These are phyloP conservation scores for Gasterosteus nipponicus DNA, from an alignment of 2,113 vertebrate species.

Conservation along the genomic window DNA sequence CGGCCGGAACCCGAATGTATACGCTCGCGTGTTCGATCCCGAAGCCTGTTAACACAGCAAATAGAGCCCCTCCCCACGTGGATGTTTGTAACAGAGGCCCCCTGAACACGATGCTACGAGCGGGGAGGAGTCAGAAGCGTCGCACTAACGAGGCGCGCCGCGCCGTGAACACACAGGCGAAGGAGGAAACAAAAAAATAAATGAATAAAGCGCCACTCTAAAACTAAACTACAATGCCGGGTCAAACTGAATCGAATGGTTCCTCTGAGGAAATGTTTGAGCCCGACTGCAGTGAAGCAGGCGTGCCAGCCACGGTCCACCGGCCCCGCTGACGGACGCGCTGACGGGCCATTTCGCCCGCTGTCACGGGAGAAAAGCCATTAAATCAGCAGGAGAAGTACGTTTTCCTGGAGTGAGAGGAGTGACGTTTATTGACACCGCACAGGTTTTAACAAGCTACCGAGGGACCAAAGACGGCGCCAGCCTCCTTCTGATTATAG, in stretches of 20 bases:
- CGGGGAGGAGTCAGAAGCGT: constrained; percentile 23
- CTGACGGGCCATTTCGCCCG: constrained; percentile 31
- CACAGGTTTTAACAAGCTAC: constrained; percentile 26
- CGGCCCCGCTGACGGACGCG: constrained; percentile 47
- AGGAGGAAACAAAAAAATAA: neutral
- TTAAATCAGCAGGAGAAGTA: constrained; percentile 4
- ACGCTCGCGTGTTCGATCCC: neutral
- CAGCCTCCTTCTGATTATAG: constrained; percentile 8
- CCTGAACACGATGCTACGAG: neutral
- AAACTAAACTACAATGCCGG: constrained; percentile 18
- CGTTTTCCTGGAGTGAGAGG: constrained; percentile 14
- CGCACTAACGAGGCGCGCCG: constrained; percentile 38
- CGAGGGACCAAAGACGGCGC: neutral
- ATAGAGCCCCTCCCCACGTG: neutral
- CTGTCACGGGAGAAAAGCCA: constrained; percentile 15
- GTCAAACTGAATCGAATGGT: constrained; percentile 17
- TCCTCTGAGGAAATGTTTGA: constrained; percentile 21
- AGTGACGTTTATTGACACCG: constrained; percentile 21
- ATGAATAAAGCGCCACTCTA: neutral
- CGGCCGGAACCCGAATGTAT: too few relatives aligned
- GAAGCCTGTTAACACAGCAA: neutral
- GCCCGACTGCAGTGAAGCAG: constrained; percentile 28
- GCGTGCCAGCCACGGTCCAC: constrained; percentile 22
- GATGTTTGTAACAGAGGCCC: neutral
- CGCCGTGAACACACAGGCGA: constrained; percentile 21